Evolutionary conservation across 2,888 invertebrate genomes (phyloP).

Genomic region (Polydrusus pterygomalis): DNA sequence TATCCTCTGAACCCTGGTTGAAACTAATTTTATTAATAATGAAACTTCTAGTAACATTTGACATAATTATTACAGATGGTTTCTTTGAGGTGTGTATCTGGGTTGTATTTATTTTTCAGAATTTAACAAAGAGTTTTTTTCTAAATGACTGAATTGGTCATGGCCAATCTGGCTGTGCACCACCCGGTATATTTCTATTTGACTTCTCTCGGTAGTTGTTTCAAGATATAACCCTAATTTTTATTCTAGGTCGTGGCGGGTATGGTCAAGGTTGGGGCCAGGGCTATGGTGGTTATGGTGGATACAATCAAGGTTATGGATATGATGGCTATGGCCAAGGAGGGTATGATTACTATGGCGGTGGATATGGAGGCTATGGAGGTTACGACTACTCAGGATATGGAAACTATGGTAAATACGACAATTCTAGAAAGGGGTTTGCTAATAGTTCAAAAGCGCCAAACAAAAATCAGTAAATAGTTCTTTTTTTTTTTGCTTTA

Average conservation of each 20-base stretch:
- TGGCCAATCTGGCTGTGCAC: too few relatives aligned
- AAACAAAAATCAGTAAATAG: constrained; percentile 24
- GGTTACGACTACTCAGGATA: constrained; percentile 88
- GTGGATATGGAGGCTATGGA: constrained; percentile 86
- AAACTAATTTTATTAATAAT: too few relatives aligned
- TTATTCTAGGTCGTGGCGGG: constrained; percentile 70
- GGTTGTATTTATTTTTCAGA: too few relatives aligned
- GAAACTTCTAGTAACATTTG: too few relatives aligned
- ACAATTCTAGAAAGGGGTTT: constrained; percentile 56
- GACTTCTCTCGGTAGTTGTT: too few relatives aligned
- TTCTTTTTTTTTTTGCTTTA: constrained; percentile 24
- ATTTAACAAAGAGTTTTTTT: too few relatives aligned
- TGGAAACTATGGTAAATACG: constrained; percentile 87
- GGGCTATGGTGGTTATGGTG: constrained; percentile 71
- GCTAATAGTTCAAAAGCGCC: constrained; percentile 14
- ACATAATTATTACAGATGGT: too few relatives aligned
- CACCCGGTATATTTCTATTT: too few relatives aligned
- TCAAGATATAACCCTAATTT: too few relatives aligned
- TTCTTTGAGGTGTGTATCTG: too few relatives aligned
- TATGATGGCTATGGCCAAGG: constrained; percentile 75
- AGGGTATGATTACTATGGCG: constrained; percentile 75
- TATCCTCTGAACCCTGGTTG: too few relatives aligned
- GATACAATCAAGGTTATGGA: constrained; percentile 77
- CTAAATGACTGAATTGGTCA: too few relatives aligned
- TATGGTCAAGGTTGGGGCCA: constrained; percentile 55